Conservation (phyloP, 2,797 vertebrate species). For the Danio aesculapii region DNA sequence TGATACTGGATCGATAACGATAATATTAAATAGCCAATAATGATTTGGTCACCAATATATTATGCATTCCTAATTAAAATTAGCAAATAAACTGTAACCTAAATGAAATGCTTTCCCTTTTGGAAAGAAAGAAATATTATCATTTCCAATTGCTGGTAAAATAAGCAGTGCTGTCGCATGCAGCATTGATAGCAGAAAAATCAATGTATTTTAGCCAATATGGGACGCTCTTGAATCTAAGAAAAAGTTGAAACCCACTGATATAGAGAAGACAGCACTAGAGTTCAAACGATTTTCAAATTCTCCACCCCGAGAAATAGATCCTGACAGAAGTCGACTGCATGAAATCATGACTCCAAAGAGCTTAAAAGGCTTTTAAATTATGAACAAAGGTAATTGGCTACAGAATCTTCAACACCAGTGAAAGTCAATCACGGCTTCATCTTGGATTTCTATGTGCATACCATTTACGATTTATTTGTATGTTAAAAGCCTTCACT, state of each 20-base stretch:
- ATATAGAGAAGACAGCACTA: not conserved
- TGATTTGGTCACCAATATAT: no score
- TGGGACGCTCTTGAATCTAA: not conserved
- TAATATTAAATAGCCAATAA: no score
- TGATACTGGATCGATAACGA: no score
- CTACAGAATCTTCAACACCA: constrained; percentile 8
- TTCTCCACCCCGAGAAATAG: not conserved
- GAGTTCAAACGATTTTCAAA: constrained; percentile 9
- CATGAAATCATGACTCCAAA: constrained; percentile 22
- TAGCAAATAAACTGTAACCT: no score
- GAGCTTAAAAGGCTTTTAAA: constrained; percentile 22
- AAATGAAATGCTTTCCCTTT: no score
- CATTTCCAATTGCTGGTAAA: no score
- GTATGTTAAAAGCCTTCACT: constrained; percentile 37
- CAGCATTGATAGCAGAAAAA: not conserved
- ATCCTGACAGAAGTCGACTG: not conserved
- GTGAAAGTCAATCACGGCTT: constrained; percentile 13
- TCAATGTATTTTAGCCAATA: not conserved
- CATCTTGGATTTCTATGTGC: constrained; percentile 24
- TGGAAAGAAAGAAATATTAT: no score
- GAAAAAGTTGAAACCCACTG: not conserved
- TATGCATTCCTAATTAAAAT: no score
- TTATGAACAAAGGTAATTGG: constrained; percentile 46
- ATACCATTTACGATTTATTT: constrained; percentile 5
- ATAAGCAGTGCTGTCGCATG: not conserved